phyloP scores from a whole-genome alignment of 2,888 invertebrate genomes.

The Orthosia gothica region DNA sequence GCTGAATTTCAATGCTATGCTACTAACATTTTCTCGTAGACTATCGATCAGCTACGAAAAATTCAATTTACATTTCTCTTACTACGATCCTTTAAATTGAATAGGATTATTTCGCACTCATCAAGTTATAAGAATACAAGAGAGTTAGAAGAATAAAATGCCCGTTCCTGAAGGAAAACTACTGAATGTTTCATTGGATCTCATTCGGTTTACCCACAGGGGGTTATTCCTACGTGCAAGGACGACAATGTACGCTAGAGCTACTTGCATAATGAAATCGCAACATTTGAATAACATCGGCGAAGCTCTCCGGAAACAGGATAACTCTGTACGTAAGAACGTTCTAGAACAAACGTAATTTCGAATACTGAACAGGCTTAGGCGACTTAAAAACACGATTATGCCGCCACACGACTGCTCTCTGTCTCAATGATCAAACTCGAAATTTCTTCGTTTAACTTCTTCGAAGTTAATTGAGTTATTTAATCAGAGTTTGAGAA shows the following conservation, averaged over 20 bases:
- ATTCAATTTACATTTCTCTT: conserved; percentile 7
- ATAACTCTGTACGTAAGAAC: conserved; percentile 44
- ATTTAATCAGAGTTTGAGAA: conserved; percentile 45
- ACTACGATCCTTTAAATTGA: neutral
- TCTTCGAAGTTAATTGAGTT: conserved; percentile 43
- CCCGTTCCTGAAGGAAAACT: conserved; percentile 31
- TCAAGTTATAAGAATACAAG: conserved; percentile 20
- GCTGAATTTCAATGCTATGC: conserved; percentile 39
- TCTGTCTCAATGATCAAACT: conserved; percentile 48
- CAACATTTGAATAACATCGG: conserved; percentile 69
- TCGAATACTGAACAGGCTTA: conserved; percentile 56
- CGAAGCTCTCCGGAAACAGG: conserved; percentile 40
- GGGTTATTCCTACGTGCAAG: conserved; percentile 49
- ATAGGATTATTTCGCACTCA: neutral
- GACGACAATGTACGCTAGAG: conserved; percentile 53
- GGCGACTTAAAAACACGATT: conserved; percentile 56
- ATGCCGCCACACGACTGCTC: conserved; percentile 40
- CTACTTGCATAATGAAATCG: conserved; percentile 70
- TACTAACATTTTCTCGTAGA: conserved; percentile 38
- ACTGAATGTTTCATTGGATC: conserved; percentile 53
- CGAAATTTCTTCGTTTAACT: conserved; percentile 52
- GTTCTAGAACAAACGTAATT: conserved; percentile 62
- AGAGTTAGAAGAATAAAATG: conserved; percentile 24
- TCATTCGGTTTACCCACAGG: conserved; percentile 36
- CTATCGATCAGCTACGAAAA: conserved; percentile 37